Conservation (phyloP, 35 echinoderm and acorn worm genomes). For the Apostichopus californicus region DNA sequence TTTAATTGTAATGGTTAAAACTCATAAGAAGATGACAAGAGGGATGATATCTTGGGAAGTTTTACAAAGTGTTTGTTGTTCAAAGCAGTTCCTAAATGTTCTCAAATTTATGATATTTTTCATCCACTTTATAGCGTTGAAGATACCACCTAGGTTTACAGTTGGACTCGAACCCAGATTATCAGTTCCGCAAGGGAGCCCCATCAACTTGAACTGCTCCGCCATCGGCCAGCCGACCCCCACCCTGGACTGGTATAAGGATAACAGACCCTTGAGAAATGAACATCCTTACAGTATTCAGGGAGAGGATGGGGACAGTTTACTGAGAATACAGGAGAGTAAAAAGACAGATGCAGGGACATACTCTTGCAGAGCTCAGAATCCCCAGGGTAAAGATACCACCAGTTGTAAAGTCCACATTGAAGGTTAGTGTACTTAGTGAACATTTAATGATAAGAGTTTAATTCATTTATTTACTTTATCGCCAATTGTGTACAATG, state of each 20-base stretch:
- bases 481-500: too few relatives aligned
- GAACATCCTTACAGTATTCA: slow-evolving; percentile 58
- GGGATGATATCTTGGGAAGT: too few relatives aligned
- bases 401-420: slow-evolving; percentile 77
- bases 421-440: slow-evolving; percentile 52
- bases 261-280: slow-evolving; percentile 61
- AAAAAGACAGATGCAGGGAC: slow-evolving; percentile 65
- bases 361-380: slow-evolving; percentile 73
- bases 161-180: slow-evolving; percentile 27
- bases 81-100: too few relatives aligned
- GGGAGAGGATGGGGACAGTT: slow-evolving; percentile 66
- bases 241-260: slow-evolving; percentile 90
- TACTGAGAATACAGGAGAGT: slow-evolving; percentile 70
- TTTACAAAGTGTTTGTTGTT: too few relatives aligned
- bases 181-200: slow-evolving; percentile 42
- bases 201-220: slow-evolving; percentile 57
- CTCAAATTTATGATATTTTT: background rate
- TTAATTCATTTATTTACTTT: too few relatives aligned
- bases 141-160: slow-evolving; percentile 56
- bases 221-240: slow-evolving; percentile 84
- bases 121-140: slow-evolving; percentile 2
- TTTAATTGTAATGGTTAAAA: too few relatives aligned
- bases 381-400: slow-evolving; percentile 68
- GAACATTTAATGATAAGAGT: too few relatives aligned
- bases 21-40: too few relatives aligned